These are phyloP conservation scores for Leptobrachium ailaonicum DNA, from an alignment of 2,113 vertebrate species.

Conservation along the genomic window DNA sequence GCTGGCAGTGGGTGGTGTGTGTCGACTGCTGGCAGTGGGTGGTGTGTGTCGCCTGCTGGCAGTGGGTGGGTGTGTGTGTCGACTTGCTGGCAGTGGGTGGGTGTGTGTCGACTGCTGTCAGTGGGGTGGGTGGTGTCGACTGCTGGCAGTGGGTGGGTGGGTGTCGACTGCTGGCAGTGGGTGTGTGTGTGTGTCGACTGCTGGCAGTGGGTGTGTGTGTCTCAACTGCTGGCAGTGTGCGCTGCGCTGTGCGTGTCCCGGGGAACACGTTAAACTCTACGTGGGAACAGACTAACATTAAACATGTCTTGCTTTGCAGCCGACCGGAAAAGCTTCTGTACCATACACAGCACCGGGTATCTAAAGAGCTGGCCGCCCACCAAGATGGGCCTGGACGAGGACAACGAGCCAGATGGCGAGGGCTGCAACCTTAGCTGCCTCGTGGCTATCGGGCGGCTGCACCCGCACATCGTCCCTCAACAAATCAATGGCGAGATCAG, in stretches of 20 bases:
- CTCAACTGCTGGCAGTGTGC: too few species aligned
- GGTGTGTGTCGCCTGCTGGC: slow-evolving; percentile 65
- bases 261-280: too few species aligned
- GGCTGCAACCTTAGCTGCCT: slow-evolving; percentile 97
- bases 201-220: too few species aligned
- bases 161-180: neutral
- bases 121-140: too few species aligned
- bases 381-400: slow-evolving; percentile 96
- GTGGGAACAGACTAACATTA: too few species aligned
- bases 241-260: too few species aligned
- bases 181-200: too few species aligned
- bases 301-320: slow-evolving; percentile 65
- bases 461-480: slow-evolving; percentile 90
- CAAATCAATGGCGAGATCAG: slow-evolving; percentile 88
- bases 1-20: too few species aligned
- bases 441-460: slow-evolving; percentile 92
- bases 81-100: neutral
- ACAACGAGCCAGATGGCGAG: slow-evolving; percentile 94
- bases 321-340: slow-evolving; percentile 98
- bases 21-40: too few species aligned
- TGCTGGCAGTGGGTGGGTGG: neutral
- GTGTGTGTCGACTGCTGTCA: too few species aligned
- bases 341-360: slow-evolving; percentile 98
- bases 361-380: slow-evolving; percentile 98
- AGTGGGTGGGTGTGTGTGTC: neutral